Base-by-base conservation (phyloP, 2,113 vertebrate genomes). In the Muntiacus reevesi region DNA sequence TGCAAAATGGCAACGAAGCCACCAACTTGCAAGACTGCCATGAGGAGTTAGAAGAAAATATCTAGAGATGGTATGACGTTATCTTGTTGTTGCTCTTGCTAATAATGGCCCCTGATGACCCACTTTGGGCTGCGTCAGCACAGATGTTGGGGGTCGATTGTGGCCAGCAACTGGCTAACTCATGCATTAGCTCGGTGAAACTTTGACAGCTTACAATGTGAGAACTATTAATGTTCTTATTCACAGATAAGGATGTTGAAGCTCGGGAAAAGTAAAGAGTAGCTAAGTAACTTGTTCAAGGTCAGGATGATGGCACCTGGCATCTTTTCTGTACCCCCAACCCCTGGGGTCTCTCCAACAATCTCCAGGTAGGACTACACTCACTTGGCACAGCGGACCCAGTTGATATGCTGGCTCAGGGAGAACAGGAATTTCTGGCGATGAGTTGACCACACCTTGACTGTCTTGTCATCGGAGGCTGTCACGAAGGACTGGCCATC, bases 371-470 rank as follows among this genome's bases (percentile, higher is more conserved):
- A 57, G 27, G 17, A 28, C 1, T 0, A 0, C 1, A 98, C 99
- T 71, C 98, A 99, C 99, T 98, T 99, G 95, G 99, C 99, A 98
- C 99, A 99, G 97, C 99, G 99, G 98, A 99, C 99, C 99, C 99
- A 99, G 99, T 99, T 99, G 97, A 99, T 99, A 98, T 99, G 99
- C 96, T 99, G 99, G 94, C 96, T 99, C 88, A 99, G 98, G 15
- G 99, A 99, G 98, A 99, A 99, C 3, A 99, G 99, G 96, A 99
- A 99, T 97, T 99, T 99, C 98, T 99, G 99, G 78, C 99, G 99
- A 98, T 99, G 99, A 76, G 99, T 99, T 0, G 99, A 99, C 99
- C 99, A 99, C 93, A 99, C 99, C 98, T 99, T 99, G 95, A 99
- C 55, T 17, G 99, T 99, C 98, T 99, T 99, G 99, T 99, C 99